A percentile compares a stretch with the other conserved stretches of the same genome.
phyloP scores from a whole-genome alignment of 2,113 vertebrate genomes.

The Porphyrio hochstetteri region DNA sequence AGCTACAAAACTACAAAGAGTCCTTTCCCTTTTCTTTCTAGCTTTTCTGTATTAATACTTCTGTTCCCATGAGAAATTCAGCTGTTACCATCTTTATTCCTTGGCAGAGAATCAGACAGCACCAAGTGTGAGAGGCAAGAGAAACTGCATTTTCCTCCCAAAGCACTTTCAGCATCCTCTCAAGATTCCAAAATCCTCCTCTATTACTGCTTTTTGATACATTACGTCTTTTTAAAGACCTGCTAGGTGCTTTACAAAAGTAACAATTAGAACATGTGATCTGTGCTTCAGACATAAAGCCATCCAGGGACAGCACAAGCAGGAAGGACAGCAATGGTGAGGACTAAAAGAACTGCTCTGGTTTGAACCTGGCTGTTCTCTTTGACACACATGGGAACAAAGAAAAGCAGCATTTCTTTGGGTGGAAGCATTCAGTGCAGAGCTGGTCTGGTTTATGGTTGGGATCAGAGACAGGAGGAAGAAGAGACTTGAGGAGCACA shows the following conservation, averaged over 20 bases:
- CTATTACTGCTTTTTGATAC: not conserved
- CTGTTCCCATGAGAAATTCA: conserved; percentile 14
- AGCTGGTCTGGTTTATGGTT: not conserved
- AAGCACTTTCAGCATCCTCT: not conserved
- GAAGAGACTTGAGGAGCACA: not conserved
- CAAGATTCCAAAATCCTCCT: not conserved
- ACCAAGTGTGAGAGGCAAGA: not conserved
- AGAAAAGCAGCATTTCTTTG: not conserved
- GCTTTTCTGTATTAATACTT: not conserved
- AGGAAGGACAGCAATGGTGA: not conserved
- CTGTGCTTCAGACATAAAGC: not conserved
- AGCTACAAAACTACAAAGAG: not conserved
- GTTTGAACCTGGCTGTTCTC: not conserved
- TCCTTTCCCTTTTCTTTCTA: not conserved
- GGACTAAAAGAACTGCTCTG: not conserved
- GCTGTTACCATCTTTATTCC: not conserved
- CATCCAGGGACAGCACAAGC: not conserved
- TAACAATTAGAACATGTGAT: not conserved
- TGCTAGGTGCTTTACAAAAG: not conserved
- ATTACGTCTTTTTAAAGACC: not conserved
- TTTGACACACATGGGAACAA: not conserved
- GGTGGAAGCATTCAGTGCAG: not conserved
- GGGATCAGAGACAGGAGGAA: not conserved
- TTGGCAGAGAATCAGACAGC: not conserved
- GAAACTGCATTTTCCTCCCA: not conserved